Base-by-base conservation (phyloP, 2,888 invertebrate species). In the Iphiclides podalirius region DNA sequence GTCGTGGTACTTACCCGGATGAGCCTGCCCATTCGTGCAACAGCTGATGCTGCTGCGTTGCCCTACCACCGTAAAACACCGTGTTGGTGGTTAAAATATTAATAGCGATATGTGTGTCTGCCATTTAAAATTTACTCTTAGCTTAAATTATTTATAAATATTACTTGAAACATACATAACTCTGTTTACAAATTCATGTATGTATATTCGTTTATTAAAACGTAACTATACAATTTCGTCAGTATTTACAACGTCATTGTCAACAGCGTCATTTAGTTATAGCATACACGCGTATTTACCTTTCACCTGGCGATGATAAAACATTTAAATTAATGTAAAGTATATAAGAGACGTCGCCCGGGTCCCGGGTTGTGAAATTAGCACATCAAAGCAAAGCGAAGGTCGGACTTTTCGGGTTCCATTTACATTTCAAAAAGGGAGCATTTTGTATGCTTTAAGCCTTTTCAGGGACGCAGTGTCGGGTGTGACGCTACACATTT, bases 351-450 rank as follows among this genome's bases (percentile, higher is more conserved):
- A 12, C 42, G 34, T 6, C 15, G 36, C 23, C 15, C 23, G 47
- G 35, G 38, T 33, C 42, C 38, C 39, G 39, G 39, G 39, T 43
- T 39, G 23, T 7, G 39, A 43, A 79, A 85, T 86, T 83, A 83
- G 70, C 84, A 85, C 81, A 72, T 86, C 85, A 85, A 85, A 84
- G 80, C 62, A 68, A 68, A 73, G 72, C 75, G 70, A 64, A 67
- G 65, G 69, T 60, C 66, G 71, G 71, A 72, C 75, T 75, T 82
- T 74, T 67, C 70, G 75, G 66, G 72, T 78, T 71, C 64, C 75
- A 86, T 86, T 85, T 85, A 78, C 85, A 86, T 84, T 78, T 80
- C 83, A 81, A 84, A 84, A 80, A 78, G 76, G 66, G 61, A 57
- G 60, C 61, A 63, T 58, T 64, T 58, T 57, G 62, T 54, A 63